These are phyloP conservation scores for Cyprinodon brontotheroides DNA, from an alignment of 2,113 vertebrate genomes.

Conservation along the genomic window DNA sequence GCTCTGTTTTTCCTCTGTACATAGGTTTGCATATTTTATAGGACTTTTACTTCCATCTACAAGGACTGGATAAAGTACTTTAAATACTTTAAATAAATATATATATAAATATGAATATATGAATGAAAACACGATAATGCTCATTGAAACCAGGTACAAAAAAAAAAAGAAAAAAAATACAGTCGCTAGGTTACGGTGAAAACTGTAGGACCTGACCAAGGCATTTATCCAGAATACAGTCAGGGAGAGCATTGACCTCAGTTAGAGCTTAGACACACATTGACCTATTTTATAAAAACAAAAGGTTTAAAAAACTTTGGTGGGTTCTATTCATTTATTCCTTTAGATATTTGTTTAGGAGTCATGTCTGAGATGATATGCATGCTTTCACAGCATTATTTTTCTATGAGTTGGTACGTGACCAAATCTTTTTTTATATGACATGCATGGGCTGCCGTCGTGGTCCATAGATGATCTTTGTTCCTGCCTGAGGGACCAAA, in stretches of 20 bases:
- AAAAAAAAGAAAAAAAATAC: slow-evolving; percentile 44
- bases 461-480: slow-evolving; percentile 71
- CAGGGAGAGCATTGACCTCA: slow-evolving; percentile 88
- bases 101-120: slow-evolving; percentile 51
- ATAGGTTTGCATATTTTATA: slow-evolving; percentile 99
- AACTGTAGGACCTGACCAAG: slow-evolving; percentile 87
- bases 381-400: slow-evolving; percentile 81
- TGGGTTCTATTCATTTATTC: slow-evolving; percentile 71
- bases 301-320: slow-evolving; percentile 53
- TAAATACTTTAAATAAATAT: slow-evolving; percentile 75
- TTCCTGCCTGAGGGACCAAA: slow-evolving; percentile 70
- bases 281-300: slow-evolving; percentile 74
- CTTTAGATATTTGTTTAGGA: slow-evolving; percentile 75
- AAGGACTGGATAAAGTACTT: slow-evolving; percentile 83
- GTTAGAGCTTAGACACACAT: slow-evolving; percentile 77
- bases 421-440: slow-evolving; percentile 81
- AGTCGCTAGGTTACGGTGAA: slow-evolving; percentile 70
- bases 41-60: slow-evolving; percentile 99
- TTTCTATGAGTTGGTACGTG: slow-evolving; percentile 81
- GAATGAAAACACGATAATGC: slow-evolving; percentile 78
- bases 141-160: slow-evolving; percentile 75
- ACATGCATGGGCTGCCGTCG: slow-evolving; percentile 67
- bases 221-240: slow-evolving; percentile 98
- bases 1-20: slow-evolving; percentile 98
- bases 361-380: slow-evolving; percentile 74